These are phyloP conservation scores for Geotria australis DNA, from an alignment of 2,797 vertebrate species.

Conservation along the genomic window DNA sequence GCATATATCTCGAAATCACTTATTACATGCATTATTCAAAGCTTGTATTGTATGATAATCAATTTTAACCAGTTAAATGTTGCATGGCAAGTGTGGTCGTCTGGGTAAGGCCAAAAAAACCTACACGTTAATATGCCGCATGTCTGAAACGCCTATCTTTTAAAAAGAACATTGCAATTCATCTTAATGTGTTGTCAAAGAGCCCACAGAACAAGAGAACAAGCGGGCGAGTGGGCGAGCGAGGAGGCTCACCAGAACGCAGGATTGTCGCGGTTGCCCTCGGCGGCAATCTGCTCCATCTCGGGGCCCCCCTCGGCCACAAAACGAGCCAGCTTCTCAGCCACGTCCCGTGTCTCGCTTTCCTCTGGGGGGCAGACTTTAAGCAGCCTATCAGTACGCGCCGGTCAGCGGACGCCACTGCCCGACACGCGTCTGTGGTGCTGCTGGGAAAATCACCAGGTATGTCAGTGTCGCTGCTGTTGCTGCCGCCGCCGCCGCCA, in stretches of 20 bases:
- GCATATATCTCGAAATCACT: no score
- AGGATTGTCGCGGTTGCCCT: constrained; percentile 72
- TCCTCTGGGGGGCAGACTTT: constrained; percentile 99
- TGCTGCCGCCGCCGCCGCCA: constrained; percentile 5
- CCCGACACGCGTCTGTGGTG: constrained; percentile 18
- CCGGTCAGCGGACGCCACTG: constrained; percentile 8
- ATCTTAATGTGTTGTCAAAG: no score
- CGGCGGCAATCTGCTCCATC: constrained; percentile 62
- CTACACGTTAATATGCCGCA: no score
- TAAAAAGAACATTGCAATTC: no score
- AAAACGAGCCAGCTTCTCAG: constrained; percentile 81
- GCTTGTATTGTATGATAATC: no score
- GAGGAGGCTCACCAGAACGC: constrained; percentile 40
- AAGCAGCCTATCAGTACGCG: constrained; percentile 90
- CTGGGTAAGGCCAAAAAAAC: no score
- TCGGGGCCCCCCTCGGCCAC: constrained; percentile 69
- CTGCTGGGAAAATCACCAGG: constrained; percentile 7
- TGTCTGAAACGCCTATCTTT: no score
- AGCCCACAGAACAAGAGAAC: no score
- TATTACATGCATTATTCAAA: no score
- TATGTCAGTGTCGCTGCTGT: background rate
- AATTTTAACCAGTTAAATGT: no score
- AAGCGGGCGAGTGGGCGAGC: background rate
- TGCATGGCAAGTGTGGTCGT: no score
- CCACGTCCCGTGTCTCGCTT: constrained; percentile 44